Evolutionary conservation across 2,113 vertebrate genomes (phyloP).

Genomic region (Chaetura pelagica): DNA sequence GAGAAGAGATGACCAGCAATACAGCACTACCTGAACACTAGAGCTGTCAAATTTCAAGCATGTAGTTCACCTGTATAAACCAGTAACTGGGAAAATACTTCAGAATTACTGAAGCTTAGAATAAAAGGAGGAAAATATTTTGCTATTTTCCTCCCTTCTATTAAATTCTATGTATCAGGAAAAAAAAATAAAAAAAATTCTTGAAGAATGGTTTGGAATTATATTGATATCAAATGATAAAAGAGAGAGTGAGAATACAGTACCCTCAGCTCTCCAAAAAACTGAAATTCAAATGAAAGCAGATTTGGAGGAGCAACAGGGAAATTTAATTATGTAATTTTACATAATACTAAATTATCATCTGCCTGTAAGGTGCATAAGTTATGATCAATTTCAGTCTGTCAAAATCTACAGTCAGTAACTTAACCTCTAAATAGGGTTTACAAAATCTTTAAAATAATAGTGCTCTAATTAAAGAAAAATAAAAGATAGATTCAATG

Average conservation of each 20-base stretch:
- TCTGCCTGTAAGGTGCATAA: not conserved
- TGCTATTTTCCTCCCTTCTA: not conserved
- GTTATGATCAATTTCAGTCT: not conserved
- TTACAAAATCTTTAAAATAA: not conserved
- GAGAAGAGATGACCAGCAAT: not conserved
- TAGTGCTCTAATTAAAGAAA: not conserved
- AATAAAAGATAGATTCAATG: not conserved
- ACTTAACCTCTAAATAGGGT: not conserved
- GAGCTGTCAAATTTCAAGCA: not conserved
- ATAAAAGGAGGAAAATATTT: not conserved
- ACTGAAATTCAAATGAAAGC: not conserved
- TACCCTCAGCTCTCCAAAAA: not conserved
- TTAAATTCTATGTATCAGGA: not conserved
- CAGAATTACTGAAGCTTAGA: not conserved
- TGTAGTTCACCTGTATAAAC: not conserved
- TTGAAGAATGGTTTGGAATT: not conserved
- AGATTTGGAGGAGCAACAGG: not conserved
- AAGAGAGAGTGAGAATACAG: not conserved
- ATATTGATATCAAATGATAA: not conserved
- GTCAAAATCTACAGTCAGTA: not conserved
- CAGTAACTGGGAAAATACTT: not conserved
- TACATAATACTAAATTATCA: not conserved
- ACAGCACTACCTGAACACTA: not conserved
- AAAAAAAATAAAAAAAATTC: not conserved
- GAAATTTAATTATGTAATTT: not conserved